Conservation (phyloP, 1,140 invertebrate species). For the Papilio xuthus region DNA sequence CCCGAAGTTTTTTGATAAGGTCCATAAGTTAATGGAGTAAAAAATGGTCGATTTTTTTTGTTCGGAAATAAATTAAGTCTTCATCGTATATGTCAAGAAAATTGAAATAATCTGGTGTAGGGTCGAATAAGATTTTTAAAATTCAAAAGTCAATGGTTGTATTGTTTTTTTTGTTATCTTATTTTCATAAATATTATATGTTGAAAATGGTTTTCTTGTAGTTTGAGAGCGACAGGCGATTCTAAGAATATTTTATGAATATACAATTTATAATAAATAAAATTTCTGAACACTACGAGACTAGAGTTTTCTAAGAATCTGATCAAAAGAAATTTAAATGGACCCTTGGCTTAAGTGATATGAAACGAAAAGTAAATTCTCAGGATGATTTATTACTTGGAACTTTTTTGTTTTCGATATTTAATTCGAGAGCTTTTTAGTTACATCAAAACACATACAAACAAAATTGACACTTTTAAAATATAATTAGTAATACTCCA, state of each 20-base stretch:
- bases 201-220: neutral
- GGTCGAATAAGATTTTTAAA: too few relatives aligned
- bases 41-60: neutral
- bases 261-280: neutral
- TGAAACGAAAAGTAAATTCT: neutral
- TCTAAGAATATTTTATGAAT: neutral
- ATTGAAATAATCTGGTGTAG: too few relatives aligned
- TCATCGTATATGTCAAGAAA: too few relatives aligned
- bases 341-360: neutral
- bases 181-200: too few relatives aligned
- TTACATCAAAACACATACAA: too few relatives aligned
- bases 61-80: too few relatives aligned
- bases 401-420: neutral
- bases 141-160: too few relatives aligned
- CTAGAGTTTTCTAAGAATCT: neutral
- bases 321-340: neutral
- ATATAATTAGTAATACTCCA: too few relatives aligned
- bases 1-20: conserved; percentile 2
- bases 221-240: neutral
- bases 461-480: too few relatives aligned
- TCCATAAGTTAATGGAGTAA: neutral
- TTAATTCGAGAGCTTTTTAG: neutral
- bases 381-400: neutral
- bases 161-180: neutral
- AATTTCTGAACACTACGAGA: neutral